Base-by-base conservation (phyloP, 1,140 invertebrate species). In the Euura lappo region DNA sequence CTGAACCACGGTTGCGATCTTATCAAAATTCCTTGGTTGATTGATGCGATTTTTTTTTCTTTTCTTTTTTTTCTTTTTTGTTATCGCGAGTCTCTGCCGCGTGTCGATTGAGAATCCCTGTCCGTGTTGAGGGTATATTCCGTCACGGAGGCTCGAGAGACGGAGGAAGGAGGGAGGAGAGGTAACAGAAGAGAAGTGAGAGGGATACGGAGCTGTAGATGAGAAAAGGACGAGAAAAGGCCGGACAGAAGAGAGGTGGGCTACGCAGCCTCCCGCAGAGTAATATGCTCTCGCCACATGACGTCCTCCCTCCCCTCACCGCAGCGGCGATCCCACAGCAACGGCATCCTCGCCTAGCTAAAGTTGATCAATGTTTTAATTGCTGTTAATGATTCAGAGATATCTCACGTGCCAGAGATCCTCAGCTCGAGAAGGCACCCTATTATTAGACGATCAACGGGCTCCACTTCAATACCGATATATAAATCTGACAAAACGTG, bases 231-330 rank as follows among this genome's bases (percentile, higher is more conserved):
- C 51, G 6, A 60, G 51, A 60, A 60, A 11, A 60, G 51, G 51
- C 51, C 51, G 51, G n/a, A 60, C 8, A 60, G 51, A 60, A 60
- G 51, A 60, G 51, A 60, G 77, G 75, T 78, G 75, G 79, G 75
- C 75, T 78, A 79, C 79, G 76, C 74, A 80, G 77, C 80, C 79
- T 80, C 78, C 79, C 80, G 80, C 77, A 73, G 82, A 83, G 81
- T 81, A 83, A 83, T 83, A 82, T 83, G 79, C 81, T 82, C 81
- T 80, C 81, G 73, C 81, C 77, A 76, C 81, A 83, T 82, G 81
- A 81, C 80, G 81, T 82, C 81, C 68, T 79, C 73, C 73, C 71
- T 51, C 76, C 70, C 72, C 76, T 69, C 72, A 45, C 68, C 46
- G 51, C 46, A 65, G 66, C 11, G 72, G 60, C 70, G 71, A 74